These are phyloP conservation scores for Steinernema scapterisci DNA, from an alignment of 2,888 invertebrate species.

Conservation along the genomic window DNA sequence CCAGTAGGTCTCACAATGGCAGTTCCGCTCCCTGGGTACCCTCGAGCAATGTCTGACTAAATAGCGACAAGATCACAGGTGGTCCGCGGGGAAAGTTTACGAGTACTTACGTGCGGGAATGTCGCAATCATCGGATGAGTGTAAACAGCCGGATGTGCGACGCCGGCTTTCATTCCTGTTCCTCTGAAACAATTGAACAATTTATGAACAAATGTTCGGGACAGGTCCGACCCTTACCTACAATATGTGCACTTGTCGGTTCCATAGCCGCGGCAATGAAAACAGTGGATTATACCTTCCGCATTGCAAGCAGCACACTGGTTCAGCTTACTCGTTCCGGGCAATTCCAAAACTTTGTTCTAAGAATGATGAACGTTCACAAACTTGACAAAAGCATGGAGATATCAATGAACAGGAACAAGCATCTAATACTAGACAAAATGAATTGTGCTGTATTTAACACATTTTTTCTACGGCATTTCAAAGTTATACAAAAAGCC, in stretches of 20 bases:
- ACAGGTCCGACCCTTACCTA: constrained; percentile 42
- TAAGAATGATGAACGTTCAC: constrained; percentile 40
- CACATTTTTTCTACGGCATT: no score
- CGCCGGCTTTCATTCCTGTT: constrained; percentile 68
- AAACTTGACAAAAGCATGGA: background rate
- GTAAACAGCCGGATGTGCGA: constrained; percentile 67
- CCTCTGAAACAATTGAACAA: constrained; percentile 51
- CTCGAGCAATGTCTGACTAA: constrained; percentile 59
- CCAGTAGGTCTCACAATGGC: constrained; percentile 54
- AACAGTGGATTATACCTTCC: constrained; percentile 64
- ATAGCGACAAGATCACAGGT: constrained; percentile 12
- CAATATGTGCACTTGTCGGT: constrained; percentile 66
- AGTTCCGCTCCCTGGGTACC: constrained; percentile 60
- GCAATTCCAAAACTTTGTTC: constrained; percentile 63
- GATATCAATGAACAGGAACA: background rate
- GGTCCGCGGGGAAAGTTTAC: background rate
- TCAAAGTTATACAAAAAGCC: no score
- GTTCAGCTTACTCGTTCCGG: constrained; percentile 56
- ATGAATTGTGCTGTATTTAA: no score
- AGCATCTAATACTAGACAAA: no score
- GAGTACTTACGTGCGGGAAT: constrained; percentile 57
- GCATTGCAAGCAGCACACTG: constrained; percentile 60
- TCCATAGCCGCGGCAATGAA: constrained; percentile 66
- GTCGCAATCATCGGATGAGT: constrained; percentile 67
- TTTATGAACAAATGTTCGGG: background rate